phyloP scores from a whole-genome alignment of 2,113 vertebrate genomes.

The Malurus alboscapulatus region DNA sequence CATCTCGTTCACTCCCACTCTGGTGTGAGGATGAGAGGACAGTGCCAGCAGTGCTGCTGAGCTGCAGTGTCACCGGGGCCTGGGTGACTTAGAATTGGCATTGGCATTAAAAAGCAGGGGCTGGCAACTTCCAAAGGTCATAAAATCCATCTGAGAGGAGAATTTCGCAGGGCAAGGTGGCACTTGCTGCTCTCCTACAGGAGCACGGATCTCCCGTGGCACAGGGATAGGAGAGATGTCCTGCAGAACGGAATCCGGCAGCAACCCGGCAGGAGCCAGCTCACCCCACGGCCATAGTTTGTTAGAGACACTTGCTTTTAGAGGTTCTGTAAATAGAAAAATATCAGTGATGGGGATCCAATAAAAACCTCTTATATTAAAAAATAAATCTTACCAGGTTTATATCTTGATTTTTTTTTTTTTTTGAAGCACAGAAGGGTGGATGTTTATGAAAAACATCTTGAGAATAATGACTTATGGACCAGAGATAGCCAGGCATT shows the following conservation, averaged over 20 bases:
- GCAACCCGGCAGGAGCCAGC: not conserved
- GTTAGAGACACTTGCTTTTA: constrained; percentile 21
- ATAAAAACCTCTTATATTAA: not conserved
- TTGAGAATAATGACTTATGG: not conserved
- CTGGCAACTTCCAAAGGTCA: not conserved
- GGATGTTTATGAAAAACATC: not conserved
- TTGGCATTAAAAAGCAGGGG: not conserved
- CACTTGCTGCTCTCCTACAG: not conserved
- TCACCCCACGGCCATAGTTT: not conserved
- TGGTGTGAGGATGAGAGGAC: fast-evolving
- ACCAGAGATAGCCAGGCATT: not conserved
- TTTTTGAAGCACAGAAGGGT: not conserved
- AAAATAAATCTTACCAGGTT: not conserved
- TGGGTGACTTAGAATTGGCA: not conserved
- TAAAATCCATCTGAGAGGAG: not conserved
- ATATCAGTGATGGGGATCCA: constrained; percentile 34
- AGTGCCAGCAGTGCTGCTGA: not conserved
- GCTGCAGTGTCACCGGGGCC: not conserved
- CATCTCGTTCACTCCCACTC: fast-evolving
- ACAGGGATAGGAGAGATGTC: not conserved
- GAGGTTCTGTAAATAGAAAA: constrained; percentile 54
- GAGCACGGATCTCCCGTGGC: not conserved
- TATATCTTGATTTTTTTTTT: not conserved
- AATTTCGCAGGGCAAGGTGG: not conserved
- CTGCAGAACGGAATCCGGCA: not conserved